Conservation (phyloP, 1,140 invertebrate species). For the Lepidurus apus region DNA sequence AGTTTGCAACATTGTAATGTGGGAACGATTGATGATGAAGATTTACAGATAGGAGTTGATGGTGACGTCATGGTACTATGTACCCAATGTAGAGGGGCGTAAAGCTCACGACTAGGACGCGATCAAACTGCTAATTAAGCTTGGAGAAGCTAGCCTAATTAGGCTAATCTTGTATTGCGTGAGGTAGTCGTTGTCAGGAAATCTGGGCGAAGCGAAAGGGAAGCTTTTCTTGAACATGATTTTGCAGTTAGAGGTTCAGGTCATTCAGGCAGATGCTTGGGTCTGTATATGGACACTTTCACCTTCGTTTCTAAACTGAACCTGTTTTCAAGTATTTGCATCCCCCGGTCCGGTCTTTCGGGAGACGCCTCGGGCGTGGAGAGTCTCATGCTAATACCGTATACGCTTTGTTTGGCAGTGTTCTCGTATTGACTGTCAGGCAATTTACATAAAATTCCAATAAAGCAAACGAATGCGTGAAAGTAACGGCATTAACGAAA, state of each 20-base stretch:
- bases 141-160: not conserved
- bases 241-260: not conserved
- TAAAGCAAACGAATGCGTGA: no score
- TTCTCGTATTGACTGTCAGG: not conserved
- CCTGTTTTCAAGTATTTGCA: constrained; percentile 5
- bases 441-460: no score
- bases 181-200: not conserved
- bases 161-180: not conserved
- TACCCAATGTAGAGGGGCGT: no score
- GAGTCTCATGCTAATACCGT: not conserved
- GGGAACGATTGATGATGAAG: no score
- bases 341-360: not conserved
- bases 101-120: no score
- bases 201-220: not conserved
- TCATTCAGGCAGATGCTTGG: not conserved
- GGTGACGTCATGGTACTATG: no score
- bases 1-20: no score
- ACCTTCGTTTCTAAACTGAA: not conserved
- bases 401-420: not conserved
- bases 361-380: not conserved
- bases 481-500: no score
- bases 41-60: no score
- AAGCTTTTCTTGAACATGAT: not conserved
- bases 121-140: not conserved
- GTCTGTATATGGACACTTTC: not conserved